Evolutionary conservation across 2,797 vertebrate genomes (phyloP).

Genomic region (Sebastes aleutianus): DNA sequence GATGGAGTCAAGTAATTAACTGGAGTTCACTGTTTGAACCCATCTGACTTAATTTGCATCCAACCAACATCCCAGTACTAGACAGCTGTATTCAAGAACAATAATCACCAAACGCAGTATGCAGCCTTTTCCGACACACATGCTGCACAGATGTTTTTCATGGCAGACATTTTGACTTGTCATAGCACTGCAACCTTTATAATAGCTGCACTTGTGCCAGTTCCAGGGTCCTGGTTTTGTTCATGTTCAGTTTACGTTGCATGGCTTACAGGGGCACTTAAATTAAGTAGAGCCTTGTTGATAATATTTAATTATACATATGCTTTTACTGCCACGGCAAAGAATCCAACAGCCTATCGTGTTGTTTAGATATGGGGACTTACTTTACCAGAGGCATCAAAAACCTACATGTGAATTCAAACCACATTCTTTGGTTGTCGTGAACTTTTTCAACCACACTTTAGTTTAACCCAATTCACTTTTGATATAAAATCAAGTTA

Average conservation of each 20-base stretch:
- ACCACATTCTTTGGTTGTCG: neutral
- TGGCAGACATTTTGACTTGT: neutral
- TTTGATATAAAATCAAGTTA: neutral
- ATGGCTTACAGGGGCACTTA: neutral
- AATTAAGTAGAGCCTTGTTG: neutral
- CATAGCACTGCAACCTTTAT: neutral
- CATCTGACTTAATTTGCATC: constrained; percentile 26
- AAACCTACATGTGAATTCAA: neutral
- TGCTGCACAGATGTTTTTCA: neutral
- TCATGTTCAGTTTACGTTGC: neutral
- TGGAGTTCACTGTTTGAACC: constrained; percentile 26
- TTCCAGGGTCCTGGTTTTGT: neutral
- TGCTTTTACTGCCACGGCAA: neutral
- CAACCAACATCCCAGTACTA: neutral
- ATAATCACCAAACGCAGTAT: constrained; percentile 3
- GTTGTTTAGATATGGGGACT: too few species aligned
- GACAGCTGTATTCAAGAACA: neutral
- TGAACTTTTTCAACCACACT: neutral
- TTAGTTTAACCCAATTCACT: neutral
- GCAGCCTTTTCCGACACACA: neutral
- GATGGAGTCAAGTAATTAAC: constrained; percentile 43
- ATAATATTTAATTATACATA: too few species aligned
- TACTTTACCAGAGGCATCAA: neutral
- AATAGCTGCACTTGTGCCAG: neutral
- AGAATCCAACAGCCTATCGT: too few species aligned